A percentile compares a stretch with the other conserved stretches of the same genome.
These are phyloP conservation scores for Tamias sibiricus DNA, from an alignment of 2,113 vertebrate species.

Conservation along the genomic window DNA sequence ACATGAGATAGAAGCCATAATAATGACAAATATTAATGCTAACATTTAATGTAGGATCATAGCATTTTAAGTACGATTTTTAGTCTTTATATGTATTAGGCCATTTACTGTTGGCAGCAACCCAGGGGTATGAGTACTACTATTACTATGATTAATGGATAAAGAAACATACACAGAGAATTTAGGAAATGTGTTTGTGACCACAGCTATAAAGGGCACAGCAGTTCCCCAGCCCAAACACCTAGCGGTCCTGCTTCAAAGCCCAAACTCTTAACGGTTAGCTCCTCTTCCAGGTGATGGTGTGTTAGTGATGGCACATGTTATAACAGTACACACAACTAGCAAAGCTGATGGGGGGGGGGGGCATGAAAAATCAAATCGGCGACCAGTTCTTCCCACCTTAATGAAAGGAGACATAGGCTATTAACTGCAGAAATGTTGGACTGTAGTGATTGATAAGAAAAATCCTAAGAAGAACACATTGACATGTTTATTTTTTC, in stretches of 20 bases:
- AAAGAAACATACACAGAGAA: background rate
- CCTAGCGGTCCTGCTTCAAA: background rate
- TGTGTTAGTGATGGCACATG: background rate
- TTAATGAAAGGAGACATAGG: constrained; percentile 40
- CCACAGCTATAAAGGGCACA: background rate
- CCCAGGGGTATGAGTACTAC: background rate
- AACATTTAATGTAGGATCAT: background rate
- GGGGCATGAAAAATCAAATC: background rate
- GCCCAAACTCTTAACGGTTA: background rate
- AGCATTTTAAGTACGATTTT: constrained; percentile 12
- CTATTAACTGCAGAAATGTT: constrained; percentile 23
- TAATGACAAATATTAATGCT: background rate
- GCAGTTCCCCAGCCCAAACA: background rate
- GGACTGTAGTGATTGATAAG: constrained; percentile 8
- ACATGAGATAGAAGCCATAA: background rate
- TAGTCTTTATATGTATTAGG: background rate
- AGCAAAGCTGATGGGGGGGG: background rate
- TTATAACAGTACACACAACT: background rate
- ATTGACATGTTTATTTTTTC: background rate
- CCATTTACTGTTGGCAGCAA: background rate
- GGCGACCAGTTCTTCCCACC: background rate
- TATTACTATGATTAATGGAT: background rate
- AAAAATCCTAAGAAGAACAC: background rate
- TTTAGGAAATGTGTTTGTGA: background rate
- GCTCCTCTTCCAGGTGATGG: background rate